Evolutionary conservation across 2,113 vertebrate species (phyloP).

Genomic region (Pagrus major): DNA sequence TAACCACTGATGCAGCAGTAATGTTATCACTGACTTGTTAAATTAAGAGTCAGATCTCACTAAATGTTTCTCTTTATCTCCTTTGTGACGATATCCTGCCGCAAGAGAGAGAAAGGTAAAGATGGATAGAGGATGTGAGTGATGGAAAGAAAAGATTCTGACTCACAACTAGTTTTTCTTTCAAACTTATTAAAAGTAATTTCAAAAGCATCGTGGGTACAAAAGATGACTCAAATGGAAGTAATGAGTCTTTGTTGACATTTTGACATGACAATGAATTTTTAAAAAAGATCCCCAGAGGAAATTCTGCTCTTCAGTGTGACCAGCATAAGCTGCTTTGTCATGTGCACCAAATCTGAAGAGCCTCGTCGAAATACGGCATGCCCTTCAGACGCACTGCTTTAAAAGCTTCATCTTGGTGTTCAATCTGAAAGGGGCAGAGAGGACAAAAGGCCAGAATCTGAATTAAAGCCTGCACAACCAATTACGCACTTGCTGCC

Average conservation of each 20-base stretch:
- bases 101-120: background rate
- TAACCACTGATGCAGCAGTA: background rate
- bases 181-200: background rate
- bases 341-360: background rate
- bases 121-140: background rate
- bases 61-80: conserved; percentile 17
- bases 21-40: conserved; percentile 18
- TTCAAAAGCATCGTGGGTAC: background rate
- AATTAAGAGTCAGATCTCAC: conserved; percentile 15
- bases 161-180: background rate
- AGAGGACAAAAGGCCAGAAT: conserved; percentile 18
- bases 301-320: background rate
- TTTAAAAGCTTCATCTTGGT: conserved; percentile 30
- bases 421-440: conserved; percentile 31
- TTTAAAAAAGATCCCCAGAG: background rate
- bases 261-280: conserved; percentile 28
- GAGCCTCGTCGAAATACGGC: background rate
- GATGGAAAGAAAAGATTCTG: background rate
- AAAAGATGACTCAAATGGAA: conserved; percentile 8
- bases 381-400: conserved; percentile 31
- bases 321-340: background rate
- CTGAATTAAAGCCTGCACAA: conserved; percentile 33
- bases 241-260: conserved; percentile 24
- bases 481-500: conserved; percentile 12
- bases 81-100: background rate